Base-by-base conservation (phyloP, 2,797 vertebrate species). In the Aselliscus stoliczkanus region DNA sequence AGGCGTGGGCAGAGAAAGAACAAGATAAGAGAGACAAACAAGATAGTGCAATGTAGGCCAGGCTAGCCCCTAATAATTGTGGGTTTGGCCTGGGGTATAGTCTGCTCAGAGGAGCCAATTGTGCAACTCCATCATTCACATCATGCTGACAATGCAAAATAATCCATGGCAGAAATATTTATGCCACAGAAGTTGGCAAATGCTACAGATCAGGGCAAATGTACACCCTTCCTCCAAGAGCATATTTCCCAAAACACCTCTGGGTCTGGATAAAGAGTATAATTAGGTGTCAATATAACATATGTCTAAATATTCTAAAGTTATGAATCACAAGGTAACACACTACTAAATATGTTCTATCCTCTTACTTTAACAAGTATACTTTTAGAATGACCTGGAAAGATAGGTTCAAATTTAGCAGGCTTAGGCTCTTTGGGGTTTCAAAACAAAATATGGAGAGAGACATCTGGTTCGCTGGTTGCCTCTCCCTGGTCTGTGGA, bases 41-140 rank as follows among this genome's bases (percentile, higher is more conserved):
- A 42, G 39, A 27, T 13, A 4, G 29, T 25, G 0, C 20, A 44
- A 17, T 20, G 29, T 44, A 20, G 42, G 34, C 42, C 54, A 34
- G 17, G 7, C 64, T 14, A 1, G 21, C 4, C 62, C 2, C 0
- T 7, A 4, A 4, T 31, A 47, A 27, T 34, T 44, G 31, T 37
- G 81, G 69, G 37, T 20, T 60, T 72, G 54, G 42, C 25, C 39
- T 31, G 50, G 54, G 42, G 4, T 7, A 25, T 44, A 44, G 34
- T 31, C 18, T 70, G 64, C 37, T 37, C 31, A 20, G 31, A 44
- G 64, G 47, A 20, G 44, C 9, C 6, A 25, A 3, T 3, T 18
- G 47, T 52, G 34, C 29, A 72, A 47, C 2, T 80, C 21, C 12
- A 62, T 44, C 81, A 72, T 18, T 11, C 18, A 18, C 4, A 20